Conservation (phyloP, 2,113 vertebrate genomes). For the Donacobius atricapilla region DNA sequence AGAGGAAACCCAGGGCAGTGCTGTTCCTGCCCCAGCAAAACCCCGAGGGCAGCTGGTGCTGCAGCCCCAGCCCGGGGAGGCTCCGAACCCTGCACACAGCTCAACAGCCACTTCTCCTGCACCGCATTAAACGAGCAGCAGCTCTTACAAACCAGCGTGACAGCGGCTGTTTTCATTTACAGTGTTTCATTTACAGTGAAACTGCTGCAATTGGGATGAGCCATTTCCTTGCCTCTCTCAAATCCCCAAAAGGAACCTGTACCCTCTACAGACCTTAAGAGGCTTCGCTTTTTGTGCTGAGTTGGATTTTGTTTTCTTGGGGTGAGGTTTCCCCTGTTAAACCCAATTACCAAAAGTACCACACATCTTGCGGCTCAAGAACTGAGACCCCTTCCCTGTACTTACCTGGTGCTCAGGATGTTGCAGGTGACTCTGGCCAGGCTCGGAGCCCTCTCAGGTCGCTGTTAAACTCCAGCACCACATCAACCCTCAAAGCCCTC, state of each 20-base stretch:
- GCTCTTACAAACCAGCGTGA: background rate
- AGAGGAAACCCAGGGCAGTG: background rate
- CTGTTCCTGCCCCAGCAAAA: background rate
- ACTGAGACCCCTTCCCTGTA: background rate
- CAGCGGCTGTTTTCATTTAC: background rate
- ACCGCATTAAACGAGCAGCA: accelerated
- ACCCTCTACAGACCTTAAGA: background rate
- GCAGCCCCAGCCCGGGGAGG: background rate
- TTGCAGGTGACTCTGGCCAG: background rate
- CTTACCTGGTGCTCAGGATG: background rate
- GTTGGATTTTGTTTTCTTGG: background rate
- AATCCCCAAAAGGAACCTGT: background rate
- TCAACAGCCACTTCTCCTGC: background rate
- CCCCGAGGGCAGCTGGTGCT: background rate
- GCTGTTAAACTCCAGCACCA: background rate
- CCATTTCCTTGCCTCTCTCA: background rate
- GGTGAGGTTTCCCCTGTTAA: background rate
- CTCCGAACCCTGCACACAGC: background rate
- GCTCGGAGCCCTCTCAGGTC: background rate
- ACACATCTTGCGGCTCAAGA: background rate
- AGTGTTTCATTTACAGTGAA: accelerated
- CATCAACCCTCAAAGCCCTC: background rate
- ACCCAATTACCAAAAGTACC: accelerated
- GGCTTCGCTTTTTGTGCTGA: background rate
- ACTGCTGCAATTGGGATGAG: background rate